phyloP scores from a whole-genome alignment of 1,140 invertebrate species.

The Microvelia longipes region DNA sequence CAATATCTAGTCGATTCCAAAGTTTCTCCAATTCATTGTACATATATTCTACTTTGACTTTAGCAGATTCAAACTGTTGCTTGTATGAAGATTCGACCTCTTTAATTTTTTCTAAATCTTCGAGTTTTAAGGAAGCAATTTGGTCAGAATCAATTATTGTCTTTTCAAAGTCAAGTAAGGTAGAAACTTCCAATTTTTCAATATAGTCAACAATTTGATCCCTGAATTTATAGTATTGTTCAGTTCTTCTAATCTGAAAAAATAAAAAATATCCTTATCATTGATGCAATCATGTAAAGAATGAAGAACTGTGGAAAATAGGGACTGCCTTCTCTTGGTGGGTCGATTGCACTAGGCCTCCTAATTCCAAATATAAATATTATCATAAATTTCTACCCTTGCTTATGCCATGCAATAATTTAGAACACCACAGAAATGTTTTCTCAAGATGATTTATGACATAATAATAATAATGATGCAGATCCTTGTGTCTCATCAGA shows the following conservation, averaged over 20 bases:
- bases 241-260: background rate
- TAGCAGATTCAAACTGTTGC: background rate
- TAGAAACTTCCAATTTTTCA: background rate
- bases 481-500: too few species aligned
- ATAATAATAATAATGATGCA: too few species aligned
- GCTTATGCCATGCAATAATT: too few species aligned
- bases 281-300: too few species aligned
- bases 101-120: background rate
- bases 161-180: background rate
- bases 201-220: background rate
- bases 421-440: too few species aligned
- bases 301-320: too few species aligned
- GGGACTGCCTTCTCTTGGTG: too few species aligned
- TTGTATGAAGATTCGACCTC: background rate
- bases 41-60: background rate
- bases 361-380: too few species aligned
- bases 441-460: too few species aligned
- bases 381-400: too few species aligned
- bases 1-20: background rate
- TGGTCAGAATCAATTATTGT: background rate
- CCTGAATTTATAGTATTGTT: background rate
- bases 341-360: too few species aligned
- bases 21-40: background rate
- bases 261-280: too few species aligned
- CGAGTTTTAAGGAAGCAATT: background rate